Percentiles rank a stretch among this genome's conserved stretches.
Conservation (phyloP, 2,797 vertebrate genomes). For the Ctenosaura bakeri region DNA sequence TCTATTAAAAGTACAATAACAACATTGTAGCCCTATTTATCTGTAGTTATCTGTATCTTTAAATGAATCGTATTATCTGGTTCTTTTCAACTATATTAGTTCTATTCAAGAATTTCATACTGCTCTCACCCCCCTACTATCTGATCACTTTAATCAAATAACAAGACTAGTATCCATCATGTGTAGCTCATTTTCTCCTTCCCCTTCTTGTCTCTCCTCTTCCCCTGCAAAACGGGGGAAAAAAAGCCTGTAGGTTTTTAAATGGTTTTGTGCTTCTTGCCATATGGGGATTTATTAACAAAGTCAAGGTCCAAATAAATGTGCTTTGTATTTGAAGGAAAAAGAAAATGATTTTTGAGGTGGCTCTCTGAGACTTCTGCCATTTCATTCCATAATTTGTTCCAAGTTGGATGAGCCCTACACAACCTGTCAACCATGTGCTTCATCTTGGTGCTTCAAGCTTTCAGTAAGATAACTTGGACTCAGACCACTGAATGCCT, state of each 20-base stretch:
- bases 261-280: constrained; percentile 27
- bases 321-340: constrained; percentile 31
- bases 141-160: constrained; percentile 48
- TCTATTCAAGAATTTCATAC: constrained; percentile 48
- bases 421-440: constrained; percentile 55
- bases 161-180: constrained; percentile 36
- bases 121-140: constrained; percentile 25
- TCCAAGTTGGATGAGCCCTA: constrained; percentile 49
- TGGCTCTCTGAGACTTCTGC: constrained; percentile 34
- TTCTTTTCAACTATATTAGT: constrained; percentile 49
- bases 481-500: constrained; percentile 50
- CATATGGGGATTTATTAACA: constrained; percentile 42
- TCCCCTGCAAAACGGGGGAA: neutral
- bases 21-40: constrained; percentile 39
- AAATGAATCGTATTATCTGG: constrained; percentile 39
- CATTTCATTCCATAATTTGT: constrained; percentile 40
- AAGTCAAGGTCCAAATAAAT: constrained; percentile 45
- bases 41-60: constrained; percentile 38
- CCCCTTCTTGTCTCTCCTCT: constrained; percentile 25
- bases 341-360: constrained; percentile 35
- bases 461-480: constrained; percentile 51
- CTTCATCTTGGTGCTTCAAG: constrained; percentile 51
- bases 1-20: constrained; percentile 56
- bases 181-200: constrained; percentile 33
- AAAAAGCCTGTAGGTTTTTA: neutral